A percentile compares a stretch with the other conserved stretches of the same genome.
Conservation (phyloP, 2,797 vertebrate species). For the Heteromormyrus szaboi region DNA sequence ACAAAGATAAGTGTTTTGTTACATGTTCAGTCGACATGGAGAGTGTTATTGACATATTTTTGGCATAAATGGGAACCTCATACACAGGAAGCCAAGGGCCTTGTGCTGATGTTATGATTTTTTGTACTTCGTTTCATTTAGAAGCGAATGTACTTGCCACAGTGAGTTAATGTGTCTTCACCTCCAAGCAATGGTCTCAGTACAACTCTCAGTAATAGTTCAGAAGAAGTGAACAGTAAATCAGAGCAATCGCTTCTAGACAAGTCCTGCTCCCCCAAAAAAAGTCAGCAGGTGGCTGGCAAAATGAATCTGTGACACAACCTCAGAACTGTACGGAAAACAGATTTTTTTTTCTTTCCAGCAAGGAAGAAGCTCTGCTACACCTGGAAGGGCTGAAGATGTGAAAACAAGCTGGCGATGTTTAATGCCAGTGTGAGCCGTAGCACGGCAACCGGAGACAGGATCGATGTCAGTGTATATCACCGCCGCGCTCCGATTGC, state of each 20-base stretch:
- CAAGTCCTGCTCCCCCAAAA: neutral
- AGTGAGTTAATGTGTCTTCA: neutral
- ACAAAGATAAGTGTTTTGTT: neutral
- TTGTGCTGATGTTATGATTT: neutral
- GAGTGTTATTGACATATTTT: neutral
- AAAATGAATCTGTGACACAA: neutral
- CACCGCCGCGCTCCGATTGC: neutral
- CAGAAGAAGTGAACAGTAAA: neutral
- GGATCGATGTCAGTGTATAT: constrained; percentile 8
- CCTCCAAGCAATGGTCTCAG: neutral
- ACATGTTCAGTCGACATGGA: neutral
- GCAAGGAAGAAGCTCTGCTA: neutral
- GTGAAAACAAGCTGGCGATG: neutral
- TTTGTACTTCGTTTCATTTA: neutral
- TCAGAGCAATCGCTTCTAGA: neutral
- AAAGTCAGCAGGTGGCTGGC: neutral
- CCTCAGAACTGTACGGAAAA: neutral
- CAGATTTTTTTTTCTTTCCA: neutral
- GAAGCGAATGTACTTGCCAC: neutral
- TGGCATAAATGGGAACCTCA: neutral
- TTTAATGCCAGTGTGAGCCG: neutral
- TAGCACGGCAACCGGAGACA: neutral
- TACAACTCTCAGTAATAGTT: neutral
- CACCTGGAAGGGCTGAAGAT: neutral
- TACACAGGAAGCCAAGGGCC: neutral